Evolutionary conservation across 2,797 vertebrate genomes (phyloP).

Genomic region (Sebastes minor): DNA sequence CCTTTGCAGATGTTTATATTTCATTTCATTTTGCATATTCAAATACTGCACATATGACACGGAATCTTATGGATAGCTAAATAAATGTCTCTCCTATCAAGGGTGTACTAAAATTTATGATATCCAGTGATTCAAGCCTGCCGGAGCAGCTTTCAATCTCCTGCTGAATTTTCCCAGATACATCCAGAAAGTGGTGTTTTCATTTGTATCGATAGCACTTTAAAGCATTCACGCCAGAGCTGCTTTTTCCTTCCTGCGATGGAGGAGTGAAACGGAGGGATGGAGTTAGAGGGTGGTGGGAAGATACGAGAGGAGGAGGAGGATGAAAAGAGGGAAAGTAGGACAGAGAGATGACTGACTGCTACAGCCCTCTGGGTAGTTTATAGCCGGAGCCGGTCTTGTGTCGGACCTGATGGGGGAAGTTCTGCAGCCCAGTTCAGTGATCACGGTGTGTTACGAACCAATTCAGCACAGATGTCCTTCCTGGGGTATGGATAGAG

Average conservation of each 20-base stretch:
- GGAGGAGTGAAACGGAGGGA: conserved; percentile 52
- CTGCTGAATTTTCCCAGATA: conserved; percentile 36
- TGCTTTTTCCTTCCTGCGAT: conserved; percentile 44
- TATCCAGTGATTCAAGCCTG: not conserved
- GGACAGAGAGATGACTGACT: conserved; percentile 65
- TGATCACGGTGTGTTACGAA: conserved; percentile 52
- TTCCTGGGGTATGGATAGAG: conserved; percentile 32
- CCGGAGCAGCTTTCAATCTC: conserved; percentile 22
- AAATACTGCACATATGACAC: conserved; percentile 26
- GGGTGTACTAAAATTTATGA: conserved; percentile 12
- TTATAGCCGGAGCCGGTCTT: conserved; percentile 34
- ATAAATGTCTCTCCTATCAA: conserved; percentile 10
- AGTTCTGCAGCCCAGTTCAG: conserved; percentile 49
- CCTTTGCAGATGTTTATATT: conserved; percentile 13
- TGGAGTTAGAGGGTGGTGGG: conserved; percentile 46
- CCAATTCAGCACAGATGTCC: conserved; percentile 58
- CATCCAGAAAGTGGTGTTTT: conserved; percentile 40
- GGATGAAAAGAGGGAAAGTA: conserved; percentile 66
- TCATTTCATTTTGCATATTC: conserved; percentile 39
- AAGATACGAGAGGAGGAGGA: conserved; percentile 50
- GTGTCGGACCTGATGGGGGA: conserved; percentile 49
- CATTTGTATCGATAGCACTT: conserved; percentile 52
- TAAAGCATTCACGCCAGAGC: conserved; percentile 48
- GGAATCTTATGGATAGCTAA: not conserved
- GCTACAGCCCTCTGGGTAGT: conserved; percentile 56